Percentiles rank a stretch among this genome's conserved stretches.
phyloP scores from a whole-genome alignment of 2,797 vertebrate genomes.

The Propithecus deckenii region DNA sequence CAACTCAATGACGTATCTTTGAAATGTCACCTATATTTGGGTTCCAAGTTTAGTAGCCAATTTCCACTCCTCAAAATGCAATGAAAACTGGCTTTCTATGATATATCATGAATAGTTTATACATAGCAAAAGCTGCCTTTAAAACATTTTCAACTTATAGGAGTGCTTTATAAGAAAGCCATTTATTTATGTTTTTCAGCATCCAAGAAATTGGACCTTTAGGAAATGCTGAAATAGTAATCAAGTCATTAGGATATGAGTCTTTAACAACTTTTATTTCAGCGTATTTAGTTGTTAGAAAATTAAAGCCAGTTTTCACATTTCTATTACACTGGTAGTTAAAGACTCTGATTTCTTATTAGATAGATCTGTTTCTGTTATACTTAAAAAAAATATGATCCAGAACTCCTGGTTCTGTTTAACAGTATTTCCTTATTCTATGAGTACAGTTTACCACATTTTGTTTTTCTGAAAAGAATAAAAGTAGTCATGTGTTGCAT shows the following conservation, averaged over 20 bases:
- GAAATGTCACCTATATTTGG: neutral
- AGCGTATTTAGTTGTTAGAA: neutral
- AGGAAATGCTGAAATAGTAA: slow-evolving; percentile 1
- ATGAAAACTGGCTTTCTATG: slow-evolving; percentile 8
- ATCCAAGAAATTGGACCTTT: neutral
- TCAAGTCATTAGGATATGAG: neutral
- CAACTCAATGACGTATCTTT: slow-evolving; percentile 1
- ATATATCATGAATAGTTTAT: neutral
- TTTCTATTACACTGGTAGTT: neutral
- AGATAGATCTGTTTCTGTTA: neutral
- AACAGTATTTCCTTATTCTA: neutral
- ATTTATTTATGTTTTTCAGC: slow-evolving; percentile 26
- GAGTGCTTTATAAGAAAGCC: neutral
- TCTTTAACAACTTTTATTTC: neutral
- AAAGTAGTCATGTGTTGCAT: neutral
- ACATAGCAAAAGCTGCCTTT: neutral
- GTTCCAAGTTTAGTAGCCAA: neutral
- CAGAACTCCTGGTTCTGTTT: neutral
- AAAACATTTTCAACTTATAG: neutral
- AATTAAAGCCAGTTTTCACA: neutral
- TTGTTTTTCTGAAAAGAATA: slow-evolving; percentile 12
- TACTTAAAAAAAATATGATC: neutral
- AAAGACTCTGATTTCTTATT: neutral
- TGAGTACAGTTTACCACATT: neutral
- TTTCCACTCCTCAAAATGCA: neutral